Evolutionary conservation across 2,888 invertebrate species (phyloP).

Genomic region (Orthosia gothica): DNA sequence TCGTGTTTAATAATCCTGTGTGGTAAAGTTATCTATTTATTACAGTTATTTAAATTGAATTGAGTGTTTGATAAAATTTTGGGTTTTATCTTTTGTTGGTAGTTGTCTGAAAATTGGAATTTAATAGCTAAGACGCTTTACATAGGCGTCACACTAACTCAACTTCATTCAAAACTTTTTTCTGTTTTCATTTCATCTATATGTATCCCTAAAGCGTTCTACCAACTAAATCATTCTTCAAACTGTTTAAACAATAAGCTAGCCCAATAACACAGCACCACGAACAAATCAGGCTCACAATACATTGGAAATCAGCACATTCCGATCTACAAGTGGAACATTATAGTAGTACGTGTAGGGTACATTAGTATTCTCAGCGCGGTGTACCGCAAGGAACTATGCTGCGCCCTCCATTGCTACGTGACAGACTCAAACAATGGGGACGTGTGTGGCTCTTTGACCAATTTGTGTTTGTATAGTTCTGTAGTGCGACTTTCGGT

Average conservation of each 20-base stretch:
- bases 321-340: constrained; percentile 61
- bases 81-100: not conserved
- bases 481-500: constrained; percentile 37
- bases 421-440: constrained; percentile 59
- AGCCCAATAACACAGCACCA: not conserved
- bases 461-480: constrained; percentile 45
- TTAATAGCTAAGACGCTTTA: not conserved
- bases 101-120: not conserved
- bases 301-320: constrained; percentile 64
- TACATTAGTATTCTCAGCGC: constrained; percentile 63
- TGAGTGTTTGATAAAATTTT: not conserved
- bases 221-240: not conserved
- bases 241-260: not conserved
- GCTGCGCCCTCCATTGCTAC: constrained; percentile 69
- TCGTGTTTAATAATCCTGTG: not conserved
- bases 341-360: constrained; percentile 42
- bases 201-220: not conserved
- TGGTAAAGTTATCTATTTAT: not conserved
- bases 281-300: constrained; percentile 36
- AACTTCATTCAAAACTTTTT: too few species aligned
- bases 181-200: not conserved
- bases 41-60: not conserved
- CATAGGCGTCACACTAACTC: too few species aligned
- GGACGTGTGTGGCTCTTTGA: constrained; percentile 46
- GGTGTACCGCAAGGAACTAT: constrained; percentile 62